phyloP scores from a whole-genome alignment of 2,797 vertebrate species.

The Sebastolobus altivelis region DNA sequence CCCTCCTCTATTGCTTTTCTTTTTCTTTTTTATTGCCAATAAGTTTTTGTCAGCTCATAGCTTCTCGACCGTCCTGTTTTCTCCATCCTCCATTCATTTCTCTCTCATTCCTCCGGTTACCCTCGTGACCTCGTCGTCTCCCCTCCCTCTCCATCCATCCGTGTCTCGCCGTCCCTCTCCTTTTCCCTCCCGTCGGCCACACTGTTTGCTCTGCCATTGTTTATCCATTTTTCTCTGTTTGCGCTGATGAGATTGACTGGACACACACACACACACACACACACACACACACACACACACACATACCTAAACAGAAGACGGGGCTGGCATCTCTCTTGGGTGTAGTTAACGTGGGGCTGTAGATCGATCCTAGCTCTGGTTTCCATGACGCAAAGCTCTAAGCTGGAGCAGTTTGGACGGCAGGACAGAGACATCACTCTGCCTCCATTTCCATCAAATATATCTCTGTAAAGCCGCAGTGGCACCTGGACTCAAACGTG shows the following conservation, averaged over 20 bases:
- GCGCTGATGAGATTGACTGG: conserved; percentile 79
- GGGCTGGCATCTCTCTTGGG: conserved; percentile 77
- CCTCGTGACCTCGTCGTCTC: conserved; percentile 59
- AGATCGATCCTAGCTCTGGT: conserved; percentile 81
- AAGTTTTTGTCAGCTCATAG: conserved; percentile 61
- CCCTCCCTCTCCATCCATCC: conserved; percentile 16
- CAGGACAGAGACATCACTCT: conserved; percentile 62
- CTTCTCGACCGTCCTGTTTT: conserved; percentile 41
- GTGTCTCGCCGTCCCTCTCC: conserved; percentile 32
- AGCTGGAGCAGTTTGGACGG: conserved; percentile 65
- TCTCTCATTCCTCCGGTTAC: conserved; percentile 47
- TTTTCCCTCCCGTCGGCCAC: conserved; percentile 54
- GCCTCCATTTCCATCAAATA: conserved; percentile 62
- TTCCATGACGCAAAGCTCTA: conserved; percentile 76
- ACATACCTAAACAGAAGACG: conserved; percentile 77
- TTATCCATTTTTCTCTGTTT: conserved; percentile 84
- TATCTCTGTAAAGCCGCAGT: conserved; percentile 38
- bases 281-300: conserved; percentile 50
- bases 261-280: conserved; percentile 63
- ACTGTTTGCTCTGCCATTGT: conserved; percentile 81
- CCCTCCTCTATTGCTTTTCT: conserved; percentile 43
- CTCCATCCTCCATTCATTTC: conserved; percentile 27
- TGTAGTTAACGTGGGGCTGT: conserved; percentile 76
- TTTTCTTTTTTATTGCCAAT: conserved; percentile 53
- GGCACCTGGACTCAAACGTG: conserved; percentile 33